phyloP scores from a whole-genome alignment of 2,797 vertebrate genomes.

The Chromis chromis region DNA sequence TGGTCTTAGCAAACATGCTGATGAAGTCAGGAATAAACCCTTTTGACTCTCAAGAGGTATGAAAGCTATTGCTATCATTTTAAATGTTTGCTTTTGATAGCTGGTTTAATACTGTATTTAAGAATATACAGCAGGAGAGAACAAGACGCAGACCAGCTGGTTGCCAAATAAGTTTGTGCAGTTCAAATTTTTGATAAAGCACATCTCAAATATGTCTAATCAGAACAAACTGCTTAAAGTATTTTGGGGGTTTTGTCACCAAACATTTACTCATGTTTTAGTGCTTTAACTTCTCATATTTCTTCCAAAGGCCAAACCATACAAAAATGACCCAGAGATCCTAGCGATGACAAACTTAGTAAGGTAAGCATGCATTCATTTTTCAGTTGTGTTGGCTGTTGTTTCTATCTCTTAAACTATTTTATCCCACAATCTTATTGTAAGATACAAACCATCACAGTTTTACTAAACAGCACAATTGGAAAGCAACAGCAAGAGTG shows the following conservation, averaged over 20 bases:
- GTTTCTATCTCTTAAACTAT: background rate
- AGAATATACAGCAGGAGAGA: background rate
- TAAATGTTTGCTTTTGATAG: background rate
- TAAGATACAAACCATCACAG: background rate
- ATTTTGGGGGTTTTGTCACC: background rate
- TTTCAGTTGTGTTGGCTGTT: background rate
- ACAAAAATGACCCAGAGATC: slow-evolving; percentile 99
- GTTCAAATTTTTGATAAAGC: background rate
- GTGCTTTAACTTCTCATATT: slow-evolving; percentile 17
- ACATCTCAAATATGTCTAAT: background rate
- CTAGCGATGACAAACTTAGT: slow-evolving; percentile 99
- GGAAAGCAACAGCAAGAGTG: background rate
- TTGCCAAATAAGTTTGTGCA: slow-evolving; percentile 2
- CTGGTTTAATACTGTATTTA: background rate
- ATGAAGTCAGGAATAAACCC: slow-evolving; percentile 99
- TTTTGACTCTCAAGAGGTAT: slow-evolving; percentile 99
- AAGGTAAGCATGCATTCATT: slow-evolving; percentile 88
- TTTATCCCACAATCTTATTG: background rate
- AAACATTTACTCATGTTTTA: background rate
- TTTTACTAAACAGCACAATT: background rate
- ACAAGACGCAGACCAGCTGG: background rate
- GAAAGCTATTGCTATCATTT: background rate
- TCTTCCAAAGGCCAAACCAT: slow-evolving; percentile 93
- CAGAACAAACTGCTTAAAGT: background rate
- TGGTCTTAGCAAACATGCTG: slow-evolving; percentile 99